Conservation (phyloP, 2,113 vertebrate genomes). For the Vulpes lagopus region DNA sequence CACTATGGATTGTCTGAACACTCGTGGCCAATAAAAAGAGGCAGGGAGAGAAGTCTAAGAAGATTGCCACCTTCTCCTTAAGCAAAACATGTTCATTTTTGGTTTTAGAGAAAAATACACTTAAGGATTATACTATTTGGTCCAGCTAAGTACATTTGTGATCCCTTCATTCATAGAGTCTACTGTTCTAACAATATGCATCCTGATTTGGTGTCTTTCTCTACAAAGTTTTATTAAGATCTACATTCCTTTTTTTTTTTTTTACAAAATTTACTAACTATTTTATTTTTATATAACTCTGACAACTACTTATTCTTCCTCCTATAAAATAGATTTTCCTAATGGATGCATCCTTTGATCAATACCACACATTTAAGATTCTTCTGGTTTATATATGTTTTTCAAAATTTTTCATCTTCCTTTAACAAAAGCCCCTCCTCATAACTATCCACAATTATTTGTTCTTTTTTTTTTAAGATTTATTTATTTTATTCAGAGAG, state of each 20-base stretch:
- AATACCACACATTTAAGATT: neutral
- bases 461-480: neutral
- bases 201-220: neutral
- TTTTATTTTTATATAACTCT: slow-evolving; percentile 17
- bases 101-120: neutral
- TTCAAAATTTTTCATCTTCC: neutral
- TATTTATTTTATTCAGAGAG: too few species aligned
- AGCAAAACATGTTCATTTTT: neutral
- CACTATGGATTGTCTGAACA: neutral
- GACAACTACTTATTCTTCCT: neutral
- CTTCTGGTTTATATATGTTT: neutral
- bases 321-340: neutral
- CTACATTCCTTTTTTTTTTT: neutral
- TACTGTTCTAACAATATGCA: neutral
- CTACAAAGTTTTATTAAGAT: neutral
- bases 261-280: neutral
- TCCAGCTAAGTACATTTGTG: neutral
- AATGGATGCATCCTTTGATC: neutral
- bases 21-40: neutral
- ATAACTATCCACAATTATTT: neutral
- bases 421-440: neutral
- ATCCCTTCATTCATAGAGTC: neutral
- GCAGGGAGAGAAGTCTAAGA: neutral
- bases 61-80: neutral
- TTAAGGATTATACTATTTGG: neutral